Base-by-base conservation (phyloP, 2,113 vertebrate genomes). In the Elaphurus davidianus region DNA sequence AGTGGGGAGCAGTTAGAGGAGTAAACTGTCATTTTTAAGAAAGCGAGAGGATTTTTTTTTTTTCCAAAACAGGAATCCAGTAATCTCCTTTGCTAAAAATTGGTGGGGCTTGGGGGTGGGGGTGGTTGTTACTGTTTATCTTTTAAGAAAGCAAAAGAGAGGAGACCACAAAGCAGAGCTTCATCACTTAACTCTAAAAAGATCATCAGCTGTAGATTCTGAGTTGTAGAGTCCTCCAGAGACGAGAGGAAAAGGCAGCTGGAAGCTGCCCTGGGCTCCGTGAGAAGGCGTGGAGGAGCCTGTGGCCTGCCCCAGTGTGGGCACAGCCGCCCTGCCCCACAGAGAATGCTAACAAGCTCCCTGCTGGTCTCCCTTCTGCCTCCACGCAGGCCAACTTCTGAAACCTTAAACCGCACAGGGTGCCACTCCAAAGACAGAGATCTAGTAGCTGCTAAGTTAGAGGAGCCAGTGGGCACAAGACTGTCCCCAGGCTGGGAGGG, bases 1-100 rank as follows among this genome's bases (percentile, higher is more conserved):
- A 98, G 97, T 93, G 91, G 98, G 96, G 97, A 98, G 95, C 96
- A 98, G 97, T 98, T 94, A 97, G 71, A 89, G 90, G 96, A 97
- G 86, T 52, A 62, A 94, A 28, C 45, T 83, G 64, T 89, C 71
- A 86, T 78, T 95, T 97, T 97, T 94, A 94, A 91, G 23, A 27
- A 92, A 81, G 55, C 76, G 92, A 43, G 96, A 67, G 89, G n/a
- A 95, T 9, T 11, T 71, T 71, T 98, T 97, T 97, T 97, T 88
- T 98, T 96, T 67, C 95, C 47, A 36, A 93, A 95, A 98, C 76
- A 47, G 90, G 88, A 86, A 87, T 85, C 19, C 64, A 19, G 13
- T 78, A 82, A 36, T 85, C 19, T 54, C 57, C 52, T 94, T 91
- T 96, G 84, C 93, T 92, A 64, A 87, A 93, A 50, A 87, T 17